Evolutionary conservation across 2,888 invertebrate genomes (phyloP).

Genomic region (Rhorus exstirpatorius): DNA sequence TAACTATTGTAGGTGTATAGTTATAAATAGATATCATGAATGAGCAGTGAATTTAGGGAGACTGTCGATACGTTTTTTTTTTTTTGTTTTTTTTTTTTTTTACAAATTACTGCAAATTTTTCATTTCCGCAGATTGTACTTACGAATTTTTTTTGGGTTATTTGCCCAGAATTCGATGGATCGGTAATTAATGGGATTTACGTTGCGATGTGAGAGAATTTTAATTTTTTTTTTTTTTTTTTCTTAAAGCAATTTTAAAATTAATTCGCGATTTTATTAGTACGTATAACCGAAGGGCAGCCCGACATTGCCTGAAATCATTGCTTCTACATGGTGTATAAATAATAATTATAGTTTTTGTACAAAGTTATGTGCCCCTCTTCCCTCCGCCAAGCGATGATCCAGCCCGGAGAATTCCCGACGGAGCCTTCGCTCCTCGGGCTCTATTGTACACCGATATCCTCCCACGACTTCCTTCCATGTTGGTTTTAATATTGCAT

Average conservation of each 20-base stretch:
- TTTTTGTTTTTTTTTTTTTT: conserved; percentile 11
- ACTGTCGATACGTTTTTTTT: conserved; percentile 48
- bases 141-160: conserved; percentile 19
- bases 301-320: conserved; percentile 77
- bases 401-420: conserved; percentile 76
- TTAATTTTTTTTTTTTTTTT: conserved; percentile 31
- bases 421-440: conserved; percentile 78
- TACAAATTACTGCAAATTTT: conserved; percentile 18
- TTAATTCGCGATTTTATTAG: conserved; percentile 54
- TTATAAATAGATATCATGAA: conserved; percentile 80
- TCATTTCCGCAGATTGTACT: conserved; percentile 48
- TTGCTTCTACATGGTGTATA: conserved; percentile 81
- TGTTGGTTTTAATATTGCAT: conserved; percentile 79
- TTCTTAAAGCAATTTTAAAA: too few relatives aligned
- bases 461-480: conserved; percentile 75
- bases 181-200: not conserved
- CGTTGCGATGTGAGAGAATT: conserved; percentile 34
- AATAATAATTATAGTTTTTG: conserved; percentile 84
- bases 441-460: conserved; percentile 74
- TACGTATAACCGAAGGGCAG: conserved; percentile 49
- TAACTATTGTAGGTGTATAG: conserved; percentile 84
- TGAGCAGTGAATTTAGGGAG: conserved; percentile 80
- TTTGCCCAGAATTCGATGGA: not conserved
- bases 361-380: conserved; percentile 82
- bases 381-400: conserved; percentile 63